phyloP scores from a whole-genome alignment of 2,888 invertebrate genomes.

The Torymus texanus region DNA sequence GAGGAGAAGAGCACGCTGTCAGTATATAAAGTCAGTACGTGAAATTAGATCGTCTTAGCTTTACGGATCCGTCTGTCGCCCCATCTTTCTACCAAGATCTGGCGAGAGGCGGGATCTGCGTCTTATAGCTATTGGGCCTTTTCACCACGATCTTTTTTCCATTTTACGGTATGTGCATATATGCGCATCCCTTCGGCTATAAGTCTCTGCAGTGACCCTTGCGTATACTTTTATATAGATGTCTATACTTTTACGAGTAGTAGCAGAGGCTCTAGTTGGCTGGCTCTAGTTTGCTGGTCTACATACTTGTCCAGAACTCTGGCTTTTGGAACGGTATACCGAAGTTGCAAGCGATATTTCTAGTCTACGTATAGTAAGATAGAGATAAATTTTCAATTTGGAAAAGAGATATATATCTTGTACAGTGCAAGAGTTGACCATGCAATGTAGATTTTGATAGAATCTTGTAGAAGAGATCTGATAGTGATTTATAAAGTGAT shows the following conservation, averaged over 20 bases:
- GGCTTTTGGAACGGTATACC: too few relatives aligned
- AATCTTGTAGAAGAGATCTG: too few relatives aligned
- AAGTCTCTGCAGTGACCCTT: too few relatives aligned
- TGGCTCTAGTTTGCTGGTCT: too few relatives aligned
- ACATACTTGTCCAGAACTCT: too few relatives aligned
- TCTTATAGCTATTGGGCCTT: slow-evolving; percentile 43
- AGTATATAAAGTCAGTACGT: neutral
- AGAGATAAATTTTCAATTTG: neutral
- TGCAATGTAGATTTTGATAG: slow-evolving; percentile 12
- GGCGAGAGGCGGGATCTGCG: slow-evolving; percentile 3
- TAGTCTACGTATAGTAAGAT: neutral
- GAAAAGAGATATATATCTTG: neutral
- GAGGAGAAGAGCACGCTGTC: neutral
- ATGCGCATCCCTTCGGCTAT: neutral
- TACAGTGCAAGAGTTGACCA: slow-evolving; percentile 10
- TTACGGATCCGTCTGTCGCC: too few relatives aligned
- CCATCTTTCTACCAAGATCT: too few relatives aligned
- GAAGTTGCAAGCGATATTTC: too few relatives aligned
- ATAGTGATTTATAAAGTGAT: too few relatives aligned
- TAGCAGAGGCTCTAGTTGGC: too few relatives aligned
- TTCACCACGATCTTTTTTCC: slow-evolving; percentile 47
- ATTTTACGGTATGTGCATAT: neutral
- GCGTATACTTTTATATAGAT: too few relatives aligned
- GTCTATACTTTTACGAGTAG: too few relatives aligned
- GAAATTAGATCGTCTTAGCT: neutral